Evolutionary conservation across 37 sponge, comb jelly and placozoan genomes (phyloP).

Genomic region (Chondrosia reniformis): DNA sequence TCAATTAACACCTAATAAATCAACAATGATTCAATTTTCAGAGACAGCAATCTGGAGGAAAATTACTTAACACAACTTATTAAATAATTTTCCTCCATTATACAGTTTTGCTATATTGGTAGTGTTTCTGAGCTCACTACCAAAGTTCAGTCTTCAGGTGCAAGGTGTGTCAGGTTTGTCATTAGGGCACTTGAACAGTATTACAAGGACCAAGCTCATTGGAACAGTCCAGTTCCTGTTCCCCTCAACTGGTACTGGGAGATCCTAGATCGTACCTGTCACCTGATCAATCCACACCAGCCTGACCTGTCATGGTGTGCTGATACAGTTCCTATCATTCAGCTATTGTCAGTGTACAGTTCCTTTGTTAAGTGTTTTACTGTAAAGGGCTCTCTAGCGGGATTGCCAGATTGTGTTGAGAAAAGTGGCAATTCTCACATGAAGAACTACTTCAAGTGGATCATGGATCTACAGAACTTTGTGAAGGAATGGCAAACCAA

Average conservation of each 20-base stretch:
- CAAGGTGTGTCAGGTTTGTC: not conserved
- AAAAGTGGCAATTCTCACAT: not conserved
- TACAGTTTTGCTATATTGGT: too few species aligned
- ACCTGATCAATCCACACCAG: not conserved
- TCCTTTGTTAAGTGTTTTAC: not conserved
- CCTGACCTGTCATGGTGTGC: not conserved
- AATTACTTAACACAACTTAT: too few species aligned
- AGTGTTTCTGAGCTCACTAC: too few species aligned
- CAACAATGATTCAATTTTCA: too few species aligned
- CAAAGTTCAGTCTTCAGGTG: too few species aligned
- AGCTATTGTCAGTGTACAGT: not conserved
- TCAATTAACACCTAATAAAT: too few species aligned
- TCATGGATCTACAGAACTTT: not conserved
- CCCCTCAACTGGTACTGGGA: slow-evolving; percentile 23
- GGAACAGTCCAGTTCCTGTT: not conserved
- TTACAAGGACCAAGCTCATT: not conserved
- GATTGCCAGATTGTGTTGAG: not conserved
- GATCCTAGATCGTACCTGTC: not conserved
- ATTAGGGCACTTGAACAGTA: not conserved
- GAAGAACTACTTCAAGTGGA: slow-evolving; percentile 13
- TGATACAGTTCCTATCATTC: not conserved
- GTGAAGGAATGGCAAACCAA: slow-evolving; percentile 2
- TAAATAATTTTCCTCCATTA: too few species aligned
- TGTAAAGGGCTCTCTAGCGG: not conserved
- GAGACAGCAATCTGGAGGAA: too few species aligned